Evolutionary conservation across 2,797 vertebrate species (phyloP).

Genomic region (Labeo calbasu): DNA sequence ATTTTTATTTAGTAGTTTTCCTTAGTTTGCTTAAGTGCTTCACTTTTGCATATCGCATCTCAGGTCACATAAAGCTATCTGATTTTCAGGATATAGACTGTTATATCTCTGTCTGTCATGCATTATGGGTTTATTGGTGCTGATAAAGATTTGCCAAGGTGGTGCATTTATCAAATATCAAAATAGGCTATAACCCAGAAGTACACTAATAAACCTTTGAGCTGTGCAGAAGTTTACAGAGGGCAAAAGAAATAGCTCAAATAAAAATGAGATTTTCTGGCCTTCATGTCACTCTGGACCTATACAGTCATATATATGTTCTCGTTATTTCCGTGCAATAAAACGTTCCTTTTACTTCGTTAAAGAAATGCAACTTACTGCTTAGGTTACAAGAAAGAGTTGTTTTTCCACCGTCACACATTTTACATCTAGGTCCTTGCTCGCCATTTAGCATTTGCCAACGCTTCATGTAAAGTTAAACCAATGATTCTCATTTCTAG

Average conservation of each 20-base stretch:
- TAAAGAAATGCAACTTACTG: neutral
- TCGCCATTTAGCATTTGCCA: neutral
- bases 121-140: constrained; percentile 6
- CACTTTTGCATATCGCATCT: neutral
- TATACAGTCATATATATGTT: neutral
- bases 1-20: neutral
- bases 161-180: neutral
- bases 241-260: neutral
- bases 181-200: constrained; percentile 21
- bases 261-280: neutral
- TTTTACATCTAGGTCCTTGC: neutral
- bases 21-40: neutral
- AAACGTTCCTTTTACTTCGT: neutral
- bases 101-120: neutral
- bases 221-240: neutral
- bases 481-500: neutral
- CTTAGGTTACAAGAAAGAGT: neutral
- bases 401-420: neutral
- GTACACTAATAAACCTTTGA: constrained; percentile 32
- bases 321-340: neutral
- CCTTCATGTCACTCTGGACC: neutral
- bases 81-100: neutral
- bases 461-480: neutral
- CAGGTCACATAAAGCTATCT: neutral
- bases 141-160: constrained; percentile 26